Base-by-base conservation (phyloP, 2,797 vertebrate genomes). In the Lemur catta region DNA sequence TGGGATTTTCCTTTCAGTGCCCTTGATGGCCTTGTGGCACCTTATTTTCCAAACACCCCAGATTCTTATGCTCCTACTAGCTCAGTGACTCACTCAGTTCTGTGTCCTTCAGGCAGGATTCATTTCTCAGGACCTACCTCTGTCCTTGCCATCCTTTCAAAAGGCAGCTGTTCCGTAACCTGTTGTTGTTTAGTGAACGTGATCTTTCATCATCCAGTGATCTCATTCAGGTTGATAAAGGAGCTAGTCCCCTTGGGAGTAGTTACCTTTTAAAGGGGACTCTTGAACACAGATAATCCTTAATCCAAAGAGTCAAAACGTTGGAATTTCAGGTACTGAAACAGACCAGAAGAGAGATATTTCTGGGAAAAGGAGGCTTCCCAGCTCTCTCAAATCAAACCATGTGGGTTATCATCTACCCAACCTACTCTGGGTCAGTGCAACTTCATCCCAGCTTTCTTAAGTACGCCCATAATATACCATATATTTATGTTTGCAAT, bases 121-220 rank as follows among this genome's bases (percentile, higher is more conserved):
- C 76, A 69, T 41, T 84, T 20, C 30, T 94, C 26, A 91, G 74
- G 81, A 81, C 43, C 14, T 91, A 52, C 35, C n/a, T 81, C 78
- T 65, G 75, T 26, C 13, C 38, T 85, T 95, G 74, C 12, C 17
- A 81, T 7, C 38, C 28, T 93, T 92, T 92, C 17, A 38, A 89
- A 95, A 65, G n/a, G 63, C 52, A 80, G 63, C 50, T 55, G 4
- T 76, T 93, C 20, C 74, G 12, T 76, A 52, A 79, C 26, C 41
- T 63, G 12, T 94, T 85, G 52, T 84, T 84, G 59, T 90, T n/a
- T 74, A 78, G 76, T 92, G 38, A 84, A 69, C 17, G n/a, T 82
- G 41, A 85, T 91, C 35, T 91, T 91, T 94, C 33, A 93, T 82
- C 75, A 85, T 67, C 46, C 22, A 80, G 52, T 95, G 61, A 61